Evolutionary conservation across 92 coral and sea anemone genomes (phyloP), one percentile per base, ranked within the genome.

Genomic region (Scolanthus callimorphus): DNA sequence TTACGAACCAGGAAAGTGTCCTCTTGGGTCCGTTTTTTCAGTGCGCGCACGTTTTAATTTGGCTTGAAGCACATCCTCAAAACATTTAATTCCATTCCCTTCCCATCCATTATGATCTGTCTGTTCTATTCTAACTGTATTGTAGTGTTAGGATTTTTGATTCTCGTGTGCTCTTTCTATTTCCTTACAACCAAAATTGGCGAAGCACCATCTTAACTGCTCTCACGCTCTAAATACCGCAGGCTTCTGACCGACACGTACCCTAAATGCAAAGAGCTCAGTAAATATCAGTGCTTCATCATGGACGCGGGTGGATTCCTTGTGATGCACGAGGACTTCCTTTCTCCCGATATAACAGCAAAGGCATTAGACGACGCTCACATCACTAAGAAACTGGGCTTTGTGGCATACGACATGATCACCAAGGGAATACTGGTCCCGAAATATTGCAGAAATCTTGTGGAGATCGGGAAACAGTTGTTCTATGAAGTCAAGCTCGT

Each of bases 291-390:
- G 15, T 80, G 87, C 24, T 80, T 80, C 48, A 55, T 80, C 2
- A 80, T 80, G 83, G 82, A 80, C 59, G 22, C 45, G 1, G 67
- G 77, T 28, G 87, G 87, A 1, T 80, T 80, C 53, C 63, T 80
- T 1, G 66, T 74, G 11, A 60, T 80, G 55, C 82, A 80, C 62
- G 74, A 74, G 21, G 70, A 68, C 20, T 80, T 80, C 29, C 48
- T 77, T 20, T 49, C 59, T 2, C 59, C 70, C 10, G 60, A 76
- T 1, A 74, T 71, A 21, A 57, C 47, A 21, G 62, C 76, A 17
- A 20, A 26, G 21, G 65, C 73, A 11, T 52, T 75, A 20, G 64
- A 67, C 25, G 62, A 60, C 29, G 70, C 67, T 11, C 87, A 80
- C 21, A 60, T 80, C 6, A 74, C 77, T 9, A 51, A 59, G 65